Evolutionary conservation across 2,888 invertebrate genomes (phyloP).

Genomic region (Myathropa florea): DNA sequence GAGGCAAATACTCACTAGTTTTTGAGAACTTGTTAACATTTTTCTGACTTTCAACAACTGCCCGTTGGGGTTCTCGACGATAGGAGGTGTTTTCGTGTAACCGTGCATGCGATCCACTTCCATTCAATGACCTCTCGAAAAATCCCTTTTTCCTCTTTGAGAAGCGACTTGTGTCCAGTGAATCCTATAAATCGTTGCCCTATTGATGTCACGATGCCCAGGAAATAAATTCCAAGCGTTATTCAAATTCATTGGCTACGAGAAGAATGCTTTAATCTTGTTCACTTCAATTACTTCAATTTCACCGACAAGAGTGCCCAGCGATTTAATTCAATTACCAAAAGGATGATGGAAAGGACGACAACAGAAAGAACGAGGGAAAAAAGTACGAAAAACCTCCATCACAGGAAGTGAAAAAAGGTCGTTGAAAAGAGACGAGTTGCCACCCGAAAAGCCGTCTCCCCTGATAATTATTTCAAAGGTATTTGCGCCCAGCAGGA

Average conservation of each 20-base stretch:
- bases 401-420: constrained; percentile 23
- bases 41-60: neutral
- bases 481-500: constrained; percentile 59
- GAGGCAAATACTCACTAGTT: neutral
- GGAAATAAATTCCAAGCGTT: constrained; percentile 33
- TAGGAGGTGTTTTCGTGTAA: neutral
- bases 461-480: constrained; percentile 63
- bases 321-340: constrained; percentile 64
- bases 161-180: neutral
- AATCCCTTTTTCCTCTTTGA: neutral
- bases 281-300: constrained; percentile 52
- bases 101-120: neutral
- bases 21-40: neutral
- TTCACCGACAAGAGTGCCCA: constrained; percentile 30
- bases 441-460: constrained; percentile 23
- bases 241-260: constrained; percentile 54
- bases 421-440: constrained; percentile 25
- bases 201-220: constrained; percentile 17
- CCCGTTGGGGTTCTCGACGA: too few species aligned
- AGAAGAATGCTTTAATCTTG: constrained; percentile 39
- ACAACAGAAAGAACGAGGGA: constrained; percentile 16
- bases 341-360: constrained; percentile 30
- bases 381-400: neutral
- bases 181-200: constrained; percentile 15
- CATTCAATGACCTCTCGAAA: neutral